Conservation (phyloP, 2,113 vertebrate species). For the Synodontis membranacea region DNA sequence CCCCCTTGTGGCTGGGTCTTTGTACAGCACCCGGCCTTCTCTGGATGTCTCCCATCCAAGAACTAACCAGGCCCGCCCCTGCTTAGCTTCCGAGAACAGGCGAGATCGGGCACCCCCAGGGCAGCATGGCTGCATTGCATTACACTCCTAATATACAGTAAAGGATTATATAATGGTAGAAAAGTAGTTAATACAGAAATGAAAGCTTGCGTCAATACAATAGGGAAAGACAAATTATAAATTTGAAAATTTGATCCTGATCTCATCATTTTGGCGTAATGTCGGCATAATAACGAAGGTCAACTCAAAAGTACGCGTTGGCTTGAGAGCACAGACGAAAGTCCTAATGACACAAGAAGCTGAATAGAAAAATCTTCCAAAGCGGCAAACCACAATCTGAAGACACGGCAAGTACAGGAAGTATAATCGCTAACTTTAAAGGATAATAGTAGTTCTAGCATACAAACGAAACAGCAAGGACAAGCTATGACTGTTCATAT, state of each 20-base stretch:
- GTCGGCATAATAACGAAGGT: constrained; percentile 49
- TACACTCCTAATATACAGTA: no score
- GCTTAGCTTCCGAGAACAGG: no score
- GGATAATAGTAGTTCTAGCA: neutral
- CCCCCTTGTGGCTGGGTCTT: no score
- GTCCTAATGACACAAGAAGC: constrained; percentile 6
- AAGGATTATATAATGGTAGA: neutral
- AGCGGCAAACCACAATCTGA: neutral
- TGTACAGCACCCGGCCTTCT: no score
- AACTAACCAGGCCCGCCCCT: no score
- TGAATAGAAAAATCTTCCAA: neutral
- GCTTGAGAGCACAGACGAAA: constrained; percentile 33
- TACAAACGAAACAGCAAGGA: neutral
- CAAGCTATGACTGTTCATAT: neutral
- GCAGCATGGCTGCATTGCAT: no score
- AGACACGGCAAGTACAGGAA: neutral
- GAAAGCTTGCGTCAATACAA: no score
- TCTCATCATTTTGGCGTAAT: constrained; percentile 41
- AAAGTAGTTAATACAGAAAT: neutral
- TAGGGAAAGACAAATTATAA: neutral
- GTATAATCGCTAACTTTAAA: neutral
- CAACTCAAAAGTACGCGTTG: constrained; percentile 28
- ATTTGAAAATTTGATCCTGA: constrained; percentile 32
- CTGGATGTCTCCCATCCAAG: no score
- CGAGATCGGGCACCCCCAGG: no score